These are phyloP conservation scores for Archivesica marissinica DNA, from an alignment of 1,140 invertebrate species.

Conservation along the genomic window DNA sequence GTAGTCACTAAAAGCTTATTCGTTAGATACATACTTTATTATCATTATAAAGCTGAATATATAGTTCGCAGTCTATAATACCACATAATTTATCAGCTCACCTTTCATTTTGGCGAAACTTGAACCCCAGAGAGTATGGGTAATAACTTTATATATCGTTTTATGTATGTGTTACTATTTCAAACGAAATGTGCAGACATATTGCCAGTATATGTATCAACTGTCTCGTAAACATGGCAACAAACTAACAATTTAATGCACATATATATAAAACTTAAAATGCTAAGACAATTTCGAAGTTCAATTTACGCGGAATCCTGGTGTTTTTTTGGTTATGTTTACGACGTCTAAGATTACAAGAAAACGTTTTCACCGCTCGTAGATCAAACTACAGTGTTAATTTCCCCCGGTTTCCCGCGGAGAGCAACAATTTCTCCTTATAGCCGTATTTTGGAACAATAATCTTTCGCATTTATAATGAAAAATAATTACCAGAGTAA, in stretches of 20 bases:
- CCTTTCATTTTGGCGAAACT: too few relatives aligned
- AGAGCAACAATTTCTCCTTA: constrained; percentile 44
- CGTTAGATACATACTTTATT: too few relatives aligned
- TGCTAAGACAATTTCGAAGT: neutral
- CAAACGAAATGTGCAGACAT: neutral
- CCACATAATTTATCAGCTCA: too few relatives aligned
- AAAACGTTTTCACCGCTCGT: constrained; percentile 12
- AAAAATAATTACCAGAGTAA: constrained; percentile 33
- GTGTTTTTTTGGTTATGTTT: neutral
- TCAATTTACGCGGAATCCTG: neutral
- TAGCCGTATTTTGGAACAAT: neutral
- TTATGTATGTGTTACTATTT: neutral
- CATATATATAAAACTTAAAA: neutral
- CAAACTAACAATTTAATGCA: neutral
- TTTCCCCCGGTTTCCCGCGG: constrained; percentile 24
- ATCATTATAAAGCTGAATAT: too few relatives aligned
- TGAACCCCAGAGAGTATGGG: too few relatives aligned
- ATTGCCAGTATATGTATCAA: neutral
- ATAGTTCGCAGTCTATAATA: too few relatives aligned
- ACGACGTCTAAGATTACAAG: constrained; percentile 26
- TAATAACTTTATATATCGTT: too few relatives aligned
- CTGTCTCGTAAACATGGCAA: neutral
- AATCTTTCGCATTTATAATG: constrained; percentile 31
- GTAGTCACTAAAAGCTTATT: too few relatives aligned
- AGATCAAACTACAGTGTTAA: constrained; percentile 33